Evolutionary conservation across 2,797 vertebrate genomes (phyloP).

Genomic region (Taeniopygia guttata): DNA sequence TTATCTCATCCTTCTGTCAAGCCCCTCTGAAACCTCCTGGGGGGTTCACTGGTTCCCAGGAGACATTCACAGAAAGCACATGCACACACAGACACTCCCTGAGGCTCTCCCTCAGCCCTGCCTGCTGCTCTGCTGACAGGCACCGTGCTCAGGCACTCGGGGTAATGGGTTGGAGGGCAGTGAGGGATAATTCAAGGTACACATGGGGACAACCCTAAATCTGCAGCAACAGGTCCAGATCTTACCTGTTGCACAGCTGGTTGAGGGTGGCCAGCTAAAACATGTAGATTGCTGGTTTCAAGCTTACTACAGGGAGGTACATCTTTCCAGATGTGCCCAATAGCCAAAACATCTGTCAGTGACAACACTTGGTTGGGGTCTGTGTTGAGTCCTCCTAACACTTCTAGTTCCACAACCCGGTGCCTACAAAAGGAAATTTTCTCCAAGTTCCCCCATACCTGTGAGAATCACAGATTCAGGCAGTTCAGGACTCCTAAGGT

Average conservation of each 20-base stretch:
- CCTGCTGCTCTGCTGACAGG: neutral
- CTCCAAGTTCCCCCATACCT: neutral
- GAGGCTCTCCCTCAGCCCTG: neutral
- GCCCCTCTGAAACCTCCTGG: neutral
- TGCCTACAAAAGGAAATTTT: neutral
- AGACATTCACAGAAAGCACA: neutral
- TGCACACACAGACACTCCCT: neutral
- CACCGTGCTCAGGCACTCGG: neutral
- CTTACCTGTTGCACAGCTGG: neutral
- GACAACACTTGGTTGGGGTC: neutral
- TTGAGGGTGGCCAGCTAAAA: neutral
- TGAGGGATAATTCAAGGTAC: neutral
- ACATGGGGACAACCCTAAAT: neutral
- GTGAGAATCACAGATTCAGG: neutral
- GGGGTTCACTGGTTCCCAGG: neutral
- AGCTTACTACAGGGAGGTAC: neutral
- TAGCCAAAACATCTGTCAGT: neutral
- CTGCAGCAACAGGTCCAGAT: neutral
- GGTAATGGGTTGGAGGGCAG: neutral
- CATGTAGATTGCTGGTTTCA: neutral
- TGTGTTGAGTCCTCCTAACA: neutral
- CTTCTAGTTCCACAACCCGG: neutral
- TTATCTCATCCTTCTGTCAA: conserved; percentile 15
- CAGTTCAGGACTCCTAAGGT: neutral
- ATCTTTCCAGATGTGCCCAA: neutral